Conservation (phyloP, 2,113 vertebrate species). For the Bubo blakistoni region DNA sequence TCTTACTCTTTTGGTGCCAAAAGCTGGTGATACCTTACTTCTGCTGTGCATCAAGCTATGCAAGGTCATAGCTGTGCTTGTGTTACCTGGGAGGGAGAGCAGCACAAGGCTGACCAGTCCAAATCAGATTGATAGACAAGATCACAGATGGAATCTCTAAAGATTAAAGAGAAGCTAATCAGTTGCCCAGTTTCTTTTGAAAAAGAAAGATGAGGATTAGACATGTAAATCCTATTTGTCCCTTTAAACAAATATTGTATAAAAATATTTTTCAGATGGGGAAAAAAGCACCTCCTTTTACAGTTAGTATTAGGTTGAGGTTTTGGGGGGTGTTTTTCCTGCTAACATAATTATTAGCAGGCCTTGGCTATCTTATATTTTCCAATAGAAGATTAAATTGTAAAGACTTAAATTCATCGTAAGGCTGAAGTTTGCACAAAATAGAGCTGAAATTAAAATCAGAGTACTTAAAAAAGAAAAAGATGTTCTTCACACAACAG, state of each 20-base stretch:
- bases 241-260: background rate
- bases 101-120: background rate
- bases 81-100: background rate
- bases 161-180: background rate
- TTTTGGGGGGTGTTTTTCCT: background rate
- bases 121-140: background rate
- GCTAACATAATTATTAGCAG: background rate
- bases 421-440: background rate
- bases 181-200: background rate
- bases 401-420: background rate
- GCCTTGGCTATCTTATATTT: background rate
- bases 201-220: background rate
- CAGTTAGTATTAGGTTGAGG: background rate
- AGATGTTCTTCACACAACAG: constrained; percentile 15
- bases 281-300: background rate
- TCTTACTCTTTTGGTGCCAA: background rate
- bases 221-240: background rate
- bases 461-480: background rate
- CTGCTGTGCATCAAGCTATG: background rate
- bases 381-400: background rate
- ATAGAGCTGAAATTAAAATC: background rate
- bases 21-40: background rate
- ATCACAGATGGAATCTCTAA: background rate
- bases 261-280: background rate
- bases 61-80: background rate